Conservation (phyloP, 2,888 invertebrate genomes). For the Dermolepida albohirtum region DNA sequence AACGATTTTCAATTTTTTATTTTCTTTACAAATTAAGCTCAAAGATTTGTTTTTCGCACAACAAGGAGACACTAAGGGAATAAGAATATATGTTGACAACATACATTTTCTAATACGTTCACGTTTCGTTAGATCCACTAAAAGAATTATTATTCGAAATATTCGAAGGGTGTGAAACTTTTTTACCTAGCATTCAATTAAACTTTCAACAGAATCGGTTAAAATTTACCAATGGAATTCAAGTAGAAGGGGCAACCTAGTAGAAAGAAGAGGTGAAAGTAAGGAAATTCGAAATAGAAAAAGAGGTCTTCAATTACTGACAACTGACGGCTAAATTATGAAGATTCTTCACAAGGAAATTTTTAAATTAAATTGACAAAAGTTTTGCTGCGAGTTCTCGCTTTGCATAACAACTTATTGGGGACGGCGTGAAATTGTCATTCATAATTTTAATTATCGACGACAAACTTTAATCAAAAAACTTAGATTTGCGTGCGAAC, state of each 20-base stretch:
- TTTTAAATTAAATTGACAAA: constrained; percentile 51
- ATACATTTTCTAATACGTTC: neutral
- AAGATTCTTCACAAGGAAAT: constrained; percentile 42
- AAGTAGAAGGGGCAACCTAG: neutral
- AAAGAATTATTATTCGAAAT: no score
- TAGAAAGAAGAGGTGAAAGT: constrained; percentile 14
- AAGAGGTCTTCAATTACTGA: constrained; percentile 43
- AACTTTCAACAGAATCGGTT: constrained; percentile 17
- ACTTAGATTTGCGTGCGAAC: constrained; percentile 31
- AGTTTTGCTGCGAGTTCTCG: constrained; percentile 43
- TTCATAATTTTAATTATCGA: constrained; percentile 40
- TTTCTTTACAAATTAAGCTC: no score
- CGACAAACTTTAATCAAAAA: constrained; percentile 38
- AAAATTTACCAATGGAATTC: constrained; percentile 19
- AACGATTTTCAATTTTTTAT: no score
- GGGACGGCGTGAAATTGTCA: constrained; percentile 34
- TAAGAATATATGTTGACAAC: neutral
- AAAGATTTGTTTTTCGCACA: no score
- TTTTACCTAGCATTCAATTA: constrained; percentile 14
- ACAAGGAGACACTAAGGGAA: neutral
- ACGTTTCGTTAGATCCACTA: neutral
- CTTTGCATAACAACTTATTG: constrained; percentile 43
- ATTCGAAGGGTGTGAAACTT: no score
- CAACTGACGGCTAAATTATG: constrained; percentile 43
- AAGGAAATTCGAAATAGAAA: constrained; percentile 18